Base-by-base conservation (phyloP, 2,797 vertebrate genomes). In the Esox masquinongy region DNA sequence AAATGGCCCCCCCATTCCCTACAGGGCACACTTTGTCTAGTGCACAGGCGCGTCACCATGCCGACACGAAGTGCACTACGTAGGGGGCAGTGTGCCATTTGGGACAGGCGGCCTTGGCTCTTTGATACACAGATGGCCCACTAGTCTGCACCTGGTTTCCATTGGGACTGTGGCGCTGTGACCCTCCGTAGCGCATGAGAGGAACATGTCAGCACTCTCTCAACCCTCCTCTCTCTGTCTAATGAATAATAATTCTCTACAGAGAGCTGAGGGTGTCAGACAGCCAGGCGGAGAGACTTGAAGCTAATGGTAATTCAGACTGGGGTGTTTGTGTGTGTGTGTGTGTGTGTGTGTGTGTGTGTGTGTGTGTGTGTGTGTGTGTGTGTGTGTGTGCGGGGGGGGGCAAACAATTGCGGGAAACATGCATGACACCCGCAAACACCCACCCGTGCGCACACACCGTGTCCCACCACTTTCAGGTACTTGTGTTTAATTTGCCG, bases 71-170 rank as follows among this genome's bases (percentile, higher is more conserved):
- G 56, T 61, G 56, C 11, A 24, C 22, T 61, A 61, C 11, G 0
- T 24, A 61, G 56, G 56, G 56, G 4, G 4, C 17, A 24, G 22
- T 9, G n/a, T 61, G 56, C 11, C 22, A 26, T 61, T 26, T 61
- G 56, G 22, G 22, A 24, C 56, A 24, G 22, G 22, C 5, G 4
- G 11, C 56, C 56, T 61, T 17, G 17, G 22, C 56, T 61, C 85
- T 88, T 88, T 89, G 88, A 90, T 88, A 83, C 86, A 82, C 91
- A 92, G 92, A 92, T 92, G 92, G 91, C 74, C 73, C 75, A 80
- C 86, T 88, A 90, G 75, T 89, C 88, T 86, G 70, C 91, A 88
- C 89, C 88, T 90, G 89, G 87, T 85, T 85, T 90, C 90, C 88
- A 43, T 84, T 77, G 91, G 87, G 89, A 92, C 80, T 73, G 78